Evolutionary conservation across 2,797 vertebrate genomes (phyloP), one percentile per base, ranked within the genome.

Genomic region (Esox masquinongy): DNA sequence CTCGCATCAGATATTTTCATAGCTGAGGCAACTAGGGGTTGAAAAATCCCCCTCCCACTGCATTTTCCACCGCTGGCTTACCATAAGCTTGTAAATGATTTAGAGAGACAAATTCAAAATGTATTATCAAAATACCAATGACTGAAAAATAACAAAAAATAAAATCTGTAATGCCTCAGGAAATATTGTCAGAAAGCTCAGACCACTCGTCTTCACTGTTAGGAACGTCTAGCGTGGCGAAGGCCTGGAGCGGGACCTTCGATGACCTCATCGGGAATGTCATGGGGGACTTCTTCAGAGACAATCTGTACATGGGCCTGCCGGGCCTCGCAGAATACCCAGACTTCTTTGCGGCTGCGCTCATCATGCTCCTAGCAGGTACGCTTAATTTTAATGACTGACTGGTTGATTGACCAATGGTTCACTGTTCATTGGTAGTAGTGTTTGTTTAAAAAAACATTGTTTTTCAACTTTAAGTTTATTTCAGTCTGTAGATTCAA

Each of bases 161-260:
- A 14, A 11, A 47, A 47, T 14, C 43, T 11, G 43, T 4, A 47
- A 47, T 47, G 12, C 43, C 36, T 39, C 36, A 39, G 43, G 8
- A 47, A 11, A 22, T 24, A 61, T 24, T 12, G 22, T 61, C 56
- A 12, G 0, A 14, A 3, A 4, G n/a, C n/a, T 47, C 43, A 8
- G 16, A 66, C 77, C 15, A 47, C 77, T 34, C 59, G 5, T 61
- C 24, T 51, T 14, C 73, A 31, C 73, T 39, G 61, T 77, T 82
- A 97, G 96, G 96, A 56, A 95, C 96, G 0, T 95, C 96, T 34
- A 97, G 96, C 0, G 94, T 97, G 0, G 95, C 95, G 0, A 85
- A 93, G 63, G 96, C 96, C 0, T 97, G 96, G 96, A 97, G 96
- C 0, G 92, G 94, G 9, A 96, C 95, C 0, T 97, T 97, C 69